Conservation (phyloP, 1,140 invertebrate genomes). For the Amphibalanus amphitrite region DNA sequence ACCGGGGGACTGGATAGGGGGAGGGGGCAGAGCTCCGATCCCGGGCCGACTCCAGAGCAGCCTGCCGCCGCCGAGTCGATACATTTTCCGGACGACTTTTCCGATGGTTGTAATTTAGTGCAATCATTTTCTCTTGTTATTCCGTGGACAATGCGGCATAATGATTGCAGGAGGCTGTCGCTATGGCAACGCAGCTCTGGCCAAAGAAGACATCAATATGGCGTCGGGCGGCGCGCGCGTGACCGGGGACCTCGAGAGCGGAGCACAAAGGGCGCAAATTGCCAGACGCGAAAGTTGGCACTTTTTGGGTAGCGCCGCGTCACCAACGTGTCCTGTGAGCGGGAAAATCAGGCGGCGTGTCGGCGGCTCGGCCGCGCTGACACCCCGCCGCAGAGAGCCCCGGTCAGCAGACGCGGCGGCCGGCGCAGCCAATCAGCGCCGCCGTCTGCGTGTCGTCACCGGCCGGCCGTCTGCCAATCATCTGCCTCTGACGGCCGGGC, state of each 20-base stretch:
- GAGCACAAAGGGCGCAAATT: neutral
- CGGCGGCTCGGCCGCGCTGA: too few relatives aligned
- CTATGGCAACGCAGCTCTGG: neutral
- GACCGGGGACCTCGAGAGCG: neutral
- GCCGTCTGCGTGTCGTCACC: too few relatives aligned
- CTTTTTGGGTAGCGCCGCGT: neutral
- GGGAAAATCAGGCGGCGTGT: neutral
- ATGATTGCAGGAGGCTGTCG: neutral
- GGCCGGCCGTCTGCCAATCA: too few relatives aligned
- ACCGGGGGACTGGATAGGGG: too few relatives aligned
- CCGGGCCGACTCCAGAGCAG: too few relatives aligned
- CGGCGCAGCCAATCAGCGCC: too few relatives aligned
- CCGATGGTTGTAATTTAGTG: neutral
- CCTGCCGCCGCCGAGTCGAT: neutral
- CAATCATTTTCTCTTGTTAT: conserved; percentile 1
- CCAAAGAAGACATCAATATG: neutral
- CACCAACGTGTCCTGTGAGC: neutral
- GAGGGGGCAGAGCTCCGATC: too few relatives aligned
- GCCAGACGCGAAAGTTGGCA: neutral
- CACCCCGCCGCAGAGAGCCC: too few relatives aligned
- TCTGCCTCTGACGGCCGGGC: too few relatives aligned
- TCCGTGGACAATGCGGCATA: neutral
- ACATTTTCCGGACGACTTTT: neutral
- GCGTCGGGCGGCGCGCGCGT: neutral
- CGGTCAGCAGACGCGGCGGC: too few relatives aligned